Evolutionary conservation across 2,113 vertebrate species (phyloP), one percentile per base, ranked within the genome.

Genomic region (Lonchura striata): DNA sequence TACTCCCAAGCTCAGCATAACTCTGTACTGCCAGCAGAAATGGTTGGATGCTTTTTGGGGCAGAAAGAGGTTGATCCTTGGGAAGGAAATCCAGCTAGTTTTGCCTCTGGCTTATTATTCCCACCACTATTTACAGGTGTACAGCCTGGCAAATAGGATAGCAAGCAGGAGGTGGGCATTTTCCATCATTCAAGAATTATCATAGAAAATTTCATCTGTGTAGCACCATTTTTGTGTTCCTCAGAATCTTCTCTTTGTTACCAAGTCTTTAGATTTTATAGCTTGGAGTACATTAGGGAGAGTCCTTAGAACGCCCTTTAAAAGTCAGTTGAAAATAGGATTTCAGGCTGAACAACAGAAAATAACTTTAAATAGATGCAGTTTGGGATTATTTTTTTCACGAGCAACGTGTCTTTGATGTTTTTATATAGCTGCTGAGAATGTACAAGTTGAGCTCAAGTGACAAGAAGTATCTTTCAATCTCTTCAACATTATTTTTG

Each of bases 191-290:
- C 39, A 39, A 39, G 8, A 3, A 60, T 78, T 66, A 14, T 24
- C 23, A 30, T 0, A 2, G 25, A 61, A 46, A 53, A 33, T 15
- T 11, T 54, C 2, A 2, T 49, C 22, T 16, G 0, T 15, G 11
- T 25, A 22, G 19, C 25, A 63, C 5, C 19, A 16, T 21, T 42
- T 82, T 49, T 66, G 42, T 56, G 39, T 35, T 50, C 44, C 33
- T 63, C 60, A 23, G 60, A 83, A 60, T 20, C 16, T 82, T 33
- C 19, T 86, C 37, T 47, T 37, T 28, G 25, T 64, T 76, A 27
- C 25, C 79, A 66, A 71, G 61, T 12, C 20, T 79, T 87, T 47
- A 64, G 25, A 35, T 10, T 57, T 72, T 10, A 37, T 13, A 27
- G 11, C n/a, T 92, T 20, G 18, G 9, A 78, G 56, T 74, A 31